These are phyloP conservation scores for Automeris io DNA, from an alignment of 2,888 invertebrate species.

Conservation along the genomic window DNA sequence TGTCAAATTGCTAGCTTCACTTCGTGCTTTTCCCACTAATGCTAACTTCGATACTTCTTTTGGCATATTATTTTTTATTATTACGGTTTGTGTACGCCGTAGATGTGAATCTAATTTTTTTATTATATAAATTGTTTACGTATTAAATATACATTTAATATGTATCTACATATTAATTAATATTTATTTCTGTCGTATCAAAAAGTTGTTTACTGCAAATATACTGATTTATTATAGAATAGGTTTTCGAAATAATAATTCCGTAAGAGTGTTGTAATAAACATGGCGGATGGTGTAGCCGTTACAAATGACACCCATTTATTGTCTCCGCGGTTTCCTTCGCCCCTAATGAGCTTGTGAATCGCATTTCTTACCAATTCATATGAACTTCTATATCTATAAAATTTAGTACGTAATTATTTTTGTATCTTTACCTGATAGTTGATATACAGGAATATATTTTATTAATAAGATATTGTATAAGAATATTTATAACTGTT, in stretches of 20 bases:
- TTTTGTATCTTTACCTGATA: neutral
- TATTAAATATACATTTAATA: too few species aligned
- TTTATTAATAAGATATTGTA: neutral
- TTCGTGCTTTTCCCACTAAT: neutral
- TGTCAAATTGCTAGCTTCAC: slow-evolving; percentile 29
- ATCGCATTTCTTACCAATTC: slow-evolving; percentile 33
- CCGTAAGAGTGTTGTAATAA: slow-evolving; percentile 27
- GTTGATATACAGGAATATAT: too few species aligned
- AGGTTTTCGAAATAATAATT: slow-evolving; percentile 30
- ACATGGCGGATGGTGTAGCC: slow-evolving; percentile 33
- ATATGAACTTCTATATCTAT: slow-evolving; percentile 25
- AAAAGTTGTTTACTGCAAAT: too few species aligned
- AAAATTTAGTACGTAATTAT: slow-evolving; percentile 16
- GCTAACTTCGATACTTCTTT: neutral
- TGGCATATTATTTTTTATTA: neutral
- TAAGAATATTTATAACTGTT: too few species aligned
- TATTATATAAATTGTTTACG: too few species aligned
- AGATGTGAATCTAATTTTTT: too few species aligned
- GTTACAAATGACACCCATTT: slow-evolving; percentile 40
- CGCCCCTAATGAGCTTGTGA: slow-evolving; percentile 37
- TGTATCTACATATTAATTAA: too few species aligned
- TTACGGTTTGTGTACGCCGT: too few species aligned
- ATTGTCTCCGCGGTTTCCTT: slow-evolving; percentile 35
- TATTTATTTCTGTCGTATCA: too few species aligned
- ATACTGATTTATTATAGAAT: slow-evolving; percentile 16